A percentile compares a stretch with the other conserved stretches of the same genome.
phyloP scores from a whole-genome alignment of 1,140 invertebrate genomes.

The Ptiloglossa arizonensis region DNA sequence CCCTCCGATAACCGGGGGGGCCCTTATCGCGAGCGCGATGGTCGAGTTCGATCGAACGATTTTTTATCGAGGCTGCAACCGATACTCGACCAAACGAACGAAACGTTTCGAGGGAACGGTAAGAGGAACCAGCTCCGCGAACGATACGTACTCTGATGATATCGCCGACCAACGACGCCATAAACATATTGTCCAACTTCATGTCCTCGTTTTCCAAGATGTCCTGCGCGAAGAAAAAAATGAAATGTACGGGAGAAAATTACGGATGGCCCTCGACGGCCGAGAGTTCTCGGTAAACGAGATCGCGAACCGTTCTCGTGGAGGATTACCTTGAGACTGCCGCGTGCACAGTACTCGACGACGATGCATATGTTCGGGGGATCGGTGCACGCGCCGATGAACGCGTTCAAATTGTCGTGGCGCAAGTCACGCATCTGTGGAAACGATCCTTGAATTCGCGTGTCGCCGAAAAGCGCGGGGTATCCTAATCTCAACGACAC shows the following conservation, averaged over 20 bases:
- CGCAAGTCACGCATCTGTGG: slow-evolving; percentile 92
- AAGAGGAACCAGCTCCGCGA: not conserved
- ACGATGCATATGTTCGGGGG: slow-evolving; percentile 94
- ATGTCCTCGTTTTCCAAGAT: slow-evolving; percentile 95
- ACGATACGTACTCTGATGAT: slow-evolving; percentile 88
- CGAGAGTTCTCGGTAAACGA: not conserved
- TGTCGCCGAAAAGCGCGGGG: not conserved
- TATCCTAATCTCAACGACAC: not conserved
- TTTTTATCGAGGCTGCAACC: too few species aligned
- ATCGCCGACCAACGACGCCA: slow-evolving; percentile 93
- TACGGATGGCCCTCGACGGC: not conserved
- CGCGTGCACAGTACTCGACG: slow-evolving; percentile 94
- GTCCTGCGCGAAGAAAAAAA: slow-evolving; percentile 85
- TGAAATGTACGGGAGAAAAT: slow-evolving; percentile 15
- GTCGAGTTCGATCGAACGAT: too few species aligned
- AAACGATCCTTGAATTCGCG: slow-evolving; percentile 33
- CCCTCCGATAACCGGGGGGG: too few species aligned
- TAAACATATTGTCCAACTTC: slow-evolving; percentile 95
- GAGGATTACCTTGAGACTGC: slow-evolving; percentile 89
- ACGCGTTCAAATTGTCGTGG: slow-evolving; percentile 95
- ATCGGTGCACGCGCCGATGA: slow-evolving; percentile 96
- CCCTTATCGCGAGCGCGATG: too few species aligned
- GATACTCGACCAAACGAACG: too few species aligned
- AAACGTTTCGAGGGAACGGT: not conserved
- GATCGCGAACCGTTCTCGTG: slow-evolving; percentile 4